Evolutionary conservation across 2,888 invertebrate species (phyloP), one percentile per base, ranked within the genome.

Genomic region (Andrena haemorrhoa): DNA sequence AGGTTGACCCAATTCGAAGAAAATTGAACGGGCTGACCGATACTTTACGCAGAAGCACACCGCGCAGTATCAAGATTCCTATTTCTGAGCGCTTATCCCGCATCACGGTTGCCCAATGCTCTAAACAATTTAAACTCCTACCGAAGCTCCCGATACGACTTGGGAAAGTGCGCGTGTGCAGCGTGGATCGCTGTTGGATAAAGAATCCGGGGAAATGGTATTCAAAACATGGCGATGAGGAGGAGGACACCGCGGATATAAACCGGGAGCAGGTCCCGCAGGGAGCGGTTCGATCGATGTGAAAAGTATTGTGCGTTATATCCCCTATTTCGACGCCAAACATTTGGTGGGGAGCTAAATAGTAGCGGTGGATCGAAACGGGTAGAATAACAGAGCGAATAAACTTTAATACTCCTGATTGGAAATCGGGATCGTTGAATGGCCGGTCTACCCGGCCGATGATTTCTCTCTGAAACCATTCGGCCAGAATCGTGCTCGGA

Each of bases 391-490:
- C 89, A 89, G 88, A 85, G 86, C 86, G 84, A 84, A 80, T 81
- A 89, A 89, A 88, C 89, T 91, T 91, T 92, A 89, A 92, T 91
- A 91, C 89, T 88, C 82, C 87, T 91, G 91, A 92, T 93, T 93
- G 92, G 89, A 93, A 92, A 91, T 92, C 91, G 89, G 90, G 82
- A 80, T 75, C 83, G 82, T 83, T 64, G 89, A 90, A 90, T 88
- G 86, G 84, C 84, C 77, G 63, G 79, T 71, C 69, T 83, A 71
- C 47, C 61, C 79, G 74, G 31, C 84, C 80, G 66, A 75, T 75
- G 82, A 84, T 87, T 82, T 78, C 84, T 77, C 76, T 63, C 70
- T 77, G 84, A 77, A 75, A 80, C 83, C 84, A 75, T 75, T 72
- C 71, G 69, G 23, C 23, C 73, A 63, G 7, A 53, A 35, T 74